A percentile compares a stretch with the other conserved stretches of the same genome.
Conservation (phyloP, 2,888 invertebrate genomes). For the Diaperis boleti region DNA sequence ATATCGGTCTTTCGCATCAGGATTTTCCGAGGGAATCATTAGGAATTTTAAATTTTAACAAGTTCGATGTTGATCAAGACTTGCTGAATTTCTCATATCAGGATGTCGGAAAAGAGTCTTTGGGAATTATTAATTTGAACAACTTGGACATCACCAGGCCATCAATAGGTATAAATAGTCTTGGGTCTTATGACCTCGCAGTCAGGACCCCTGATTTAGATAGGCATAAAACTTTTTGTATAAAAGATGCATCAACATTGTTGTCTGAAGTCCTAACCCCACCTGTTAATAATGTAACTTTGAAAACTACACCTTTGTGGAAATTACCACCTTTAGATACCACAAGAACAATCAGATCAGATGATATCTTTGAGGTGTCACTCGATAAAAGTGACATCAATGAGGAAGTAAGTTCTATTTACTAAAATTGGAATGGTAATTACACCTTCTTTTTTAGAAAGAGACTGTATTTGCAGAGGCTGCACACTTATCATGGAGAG, state of each 20-base stretch:
- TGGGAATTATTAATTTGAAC: constrained; percentile 45
- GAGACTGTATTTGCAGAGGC: neutral
- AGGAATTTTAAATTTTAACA: constrained; percentile 7
- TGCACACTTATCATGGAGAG: neutral
- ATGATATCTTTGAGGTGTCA: neutral
- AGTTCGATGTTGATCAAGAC: constrained; percentile 24
- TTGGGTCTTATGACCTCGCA: constrained; percentile 8
- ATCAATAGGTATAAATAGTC: constrained; percentile 18
- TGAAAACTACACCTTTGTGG: constrained; percentile 3
- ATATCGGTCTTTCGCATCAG: too few species aligned
- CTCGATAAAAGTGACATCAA: neutral
- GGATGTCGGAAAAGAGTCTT: constrained; percentile 40
- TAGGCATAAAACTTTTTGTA: neutral
- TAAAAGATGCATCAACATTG: neutral
- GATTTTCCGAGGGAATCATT: constrained; percentile 25
- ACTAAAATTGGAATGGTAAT: neutral
- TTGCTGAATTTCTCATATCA: constrained; percentile 36
- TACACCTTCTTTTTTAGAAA: neutral
- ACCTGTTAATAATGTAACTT: constrained; percentile 4
- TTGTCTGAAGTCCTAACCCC: neutral
- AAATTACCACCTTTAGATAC: neutral
- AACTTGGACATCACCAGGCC: constrained; percentile 32
- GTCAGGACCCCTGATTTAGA: neutral
- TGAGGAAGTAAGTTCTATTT: neutral
- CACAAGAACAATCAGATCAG: neutral